Conservation (phyloP, 2,113 vertebrate species). For the Tragelaphus imberbis region DNA sequence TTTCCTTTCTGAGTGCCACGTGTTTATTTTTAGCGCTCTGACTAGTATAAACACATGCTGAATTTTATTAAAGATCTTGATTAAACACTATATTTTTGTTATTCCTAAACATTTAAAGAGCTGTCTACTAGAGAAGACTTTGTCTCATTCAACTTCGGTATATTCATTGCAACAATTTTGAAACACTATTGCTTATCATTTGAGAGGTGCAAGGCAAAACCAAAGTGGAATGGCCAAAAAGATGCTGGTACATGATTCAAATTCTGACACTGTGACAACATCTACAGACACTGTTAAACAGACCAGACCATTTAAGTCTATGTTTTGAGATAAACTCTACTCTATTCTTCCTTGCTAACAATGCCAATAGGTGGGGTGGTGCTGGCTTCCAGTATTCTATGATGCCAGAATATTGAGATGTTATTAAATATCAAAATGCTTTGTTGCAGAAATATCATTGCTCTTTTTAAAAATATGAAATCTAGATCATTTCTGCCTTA, state of each 20-base stretch:
- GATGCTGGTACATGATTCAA: neutral
- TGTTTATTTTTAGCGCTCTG: conserved; percentile 62
- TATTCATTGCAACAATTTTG: conserved; percentile 46
- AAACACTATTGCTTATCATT: neutral
- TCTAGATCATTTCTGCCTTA: neutral
- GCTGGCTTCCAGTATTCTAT: neutral
- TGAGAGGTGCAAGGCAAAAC: neutral
- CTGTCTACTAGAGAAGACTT: conserved; percentile 48
- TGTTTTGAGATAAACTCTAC: neutral
- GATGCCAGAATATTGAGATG: neutral
- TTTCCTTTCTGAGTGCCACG: neutral
- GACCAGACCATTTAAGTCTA: neutral
- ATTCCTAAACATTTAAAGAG: conserved; percentile 65
- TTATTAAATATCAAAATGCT: neutral
- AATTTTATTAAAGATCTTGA: conserved; percentile 63
- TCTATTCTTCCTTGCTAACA: neutral
- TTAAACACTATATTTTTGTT: conserved; percentile 64
- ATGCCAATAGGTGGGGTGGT: neutral
- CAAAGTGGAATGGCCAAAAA: neutral
- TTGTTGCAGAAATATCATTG: neutral
- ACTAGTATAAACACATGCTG: conserved; percentile 50
- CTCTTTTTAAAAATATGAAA: neutral
- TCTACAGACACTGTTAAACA: neutral
- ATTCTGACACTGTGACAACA: neutral
- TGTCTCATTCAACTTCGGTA: conserved; percentile 47